Conservation (phyloP, 2,888 invertebrate genomes). For the Brenthis hecate region DNA sequence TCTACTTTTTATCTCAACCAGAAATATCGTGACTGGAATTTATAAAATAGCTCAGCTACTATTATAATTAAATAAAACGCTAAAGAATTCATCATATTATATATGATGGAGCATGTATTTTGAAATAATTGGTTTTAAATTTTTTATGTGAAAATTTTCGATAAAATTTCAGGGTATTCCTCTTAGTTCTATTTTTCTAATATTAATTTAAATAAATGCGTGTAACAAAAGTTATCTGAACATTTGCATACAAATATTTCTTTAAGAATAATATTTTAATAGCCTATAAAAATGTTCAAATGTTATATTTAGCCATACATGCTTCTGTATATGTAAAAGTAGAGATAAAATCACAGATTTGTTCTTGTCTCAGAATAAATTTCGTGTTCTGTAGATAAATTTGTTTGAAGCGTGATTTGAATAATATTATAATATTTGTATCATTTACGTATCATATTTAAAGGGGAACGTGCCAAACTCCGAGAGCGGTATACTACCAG, state of each 20-base stretch:
- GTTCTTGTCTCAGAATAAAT: conserved; percentile 38
- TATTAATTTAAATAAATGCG: too few species aligned
- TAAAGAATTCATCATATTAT: too few species aligned
- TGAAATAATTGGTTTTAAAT: too few species aligned
- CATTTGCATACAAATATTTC: neutral
- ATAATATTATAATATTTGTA: conserved; percentile 32
- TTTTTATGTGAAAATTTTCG: too few species aligned
- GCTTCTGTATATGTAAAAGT: conserved; percentile 18
- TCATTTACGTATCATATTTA: conserved; percentile 32
- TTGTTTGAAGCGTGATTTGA: conserved; percentile 38
- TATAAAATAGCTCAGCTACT: too few species aligned
- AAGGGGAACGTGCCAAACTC: conserved; percentile 19
- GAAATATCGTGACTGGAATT: too few species aligned
- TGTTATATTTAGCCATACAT: conserved; percentile 12
- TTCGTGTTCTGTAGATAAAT: conserved; percentile 40
- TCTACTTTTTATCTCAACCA: too few species aligned
- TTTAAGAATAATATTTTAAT: neutral
- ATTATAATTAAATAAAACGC: too few species aligned
- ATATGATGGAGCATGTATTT: too few species aligned
- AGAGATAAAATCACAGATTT: conserved; percentile 41
- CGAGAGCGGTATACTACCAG: conserved; percentile 11
- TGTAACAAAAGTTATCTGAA: neutral
- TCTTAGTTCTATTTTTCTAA: too few species aligned
- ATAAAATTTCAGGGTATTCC: too few species aligned
- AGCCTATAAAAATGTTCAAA: neutral